Percentiles rank a stretch among this genome's conserved stretches.
Evolutionary conservation across 2,113 vertebrate genomes (phyloP).

Genomic region (Brachyhypopomus gauderio): DNA sequence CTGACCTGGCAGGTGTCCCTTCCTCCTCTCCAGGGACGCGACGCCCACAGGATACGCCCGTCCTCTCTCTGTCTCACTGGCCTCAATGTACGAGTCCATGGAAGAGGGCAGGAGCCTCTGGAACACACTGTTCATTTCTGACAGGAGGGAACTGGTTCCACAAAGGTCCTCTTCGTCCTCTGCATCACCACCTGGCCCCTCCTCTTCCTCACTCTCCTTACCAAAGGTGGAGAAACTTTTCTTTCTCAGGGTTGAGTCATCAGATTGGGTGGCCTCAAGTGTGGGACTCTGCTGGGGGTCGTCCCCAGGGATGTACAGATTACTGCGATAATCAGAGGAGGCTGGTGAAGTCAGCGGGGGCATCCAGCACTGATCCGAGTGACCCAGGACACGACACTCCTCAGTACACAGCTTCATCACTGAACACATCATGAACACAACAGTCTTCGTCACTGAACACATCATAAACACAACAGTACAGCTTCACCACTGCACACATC

Average conservation of each 20-base stretch:
- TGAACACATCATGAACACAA: constrained; percentile 57
- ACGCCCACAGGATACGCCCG: constrained; percentile 63
- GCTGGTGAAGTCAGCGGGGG: constrained; percentile 84
- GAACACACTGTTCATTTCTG: constrained; percentile 96
- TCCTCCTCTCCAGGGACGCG: constrained; percentile 86
- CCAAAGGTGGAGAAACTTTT: constrained; percentile 96
- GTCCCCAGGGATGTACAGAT: constrained; percentile 95
- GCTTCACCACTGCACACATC: no score
- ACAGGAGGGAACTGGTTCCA: constrained; percentile 84
- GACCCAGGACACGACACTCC: constrained; percentile 92
- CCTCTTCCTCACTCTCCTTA: constrained; percentile 75
- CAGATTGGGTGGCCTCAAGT: constrained; percentile 75
- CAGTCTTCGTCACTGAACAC: no score
- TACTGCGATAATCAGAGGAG: constrained; percentile 89
- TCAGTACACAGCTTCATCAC: constrained; percentile 94
- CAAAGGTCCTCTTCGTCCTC: constrained; percentile 70
- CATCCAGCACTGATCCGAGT: constrained; percentile 99
- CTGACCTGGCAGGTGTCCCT: constrained; percentile 85
- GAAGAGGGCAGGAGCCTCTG: constrained; percentile 91
- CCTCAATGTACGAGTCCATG: constrained; percentile 82
- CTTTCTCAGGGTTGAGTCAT: constrained; percentile 79
- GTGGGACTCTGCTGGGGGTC: constrained; percentile 72
- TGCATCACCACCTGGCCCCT: constrained; percentile 56
- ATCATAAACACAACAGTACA: no score
- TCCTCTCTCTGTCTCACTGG: constrained; percentile 76